These are phyloP conservation scores for Heteronetta atricapilla DNA, from an alignment of 2,113 vertebrate species.

Conservation along the genomic window DNA sequence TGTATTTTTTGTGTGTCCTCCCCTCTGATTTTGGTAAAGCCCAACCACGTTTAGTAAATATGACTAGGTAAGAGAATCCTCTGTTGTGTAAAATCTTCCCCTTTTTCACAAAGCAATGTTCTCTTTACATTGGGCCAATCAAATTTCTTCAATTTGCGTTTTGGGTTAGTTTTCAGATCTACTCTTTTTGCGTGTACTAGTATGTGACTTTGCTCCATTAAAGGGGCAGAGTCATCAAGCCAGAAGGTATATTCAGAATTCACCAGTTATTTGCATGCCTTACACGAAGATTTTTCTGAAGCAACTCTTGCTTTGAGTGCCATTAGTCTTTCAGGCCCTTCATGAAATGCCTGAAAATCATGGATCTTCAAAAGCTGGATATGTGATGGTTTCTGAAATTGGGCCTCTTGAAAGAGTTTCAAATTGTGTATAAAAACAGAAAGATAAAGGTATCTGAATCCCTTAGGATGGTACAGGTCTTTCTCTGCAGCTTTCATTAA, in stretches of 20 bases:
- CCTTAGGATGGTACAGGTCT: background rate
- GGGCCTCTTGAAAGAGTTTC: background rate
- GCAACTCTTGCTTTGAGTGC: background rate
- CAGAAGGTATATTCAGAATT: background rate
- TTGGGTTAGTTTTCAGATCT: background rate
- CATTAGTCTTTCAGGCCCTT: background rate
- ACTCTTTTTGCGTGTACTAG: background rate
- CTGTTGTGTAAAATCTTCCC: constrained; percentile 57
- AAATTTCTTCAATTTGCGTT: background rate
- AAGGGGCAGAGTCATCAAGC: background rate
- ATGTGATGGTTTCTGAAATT: background rate
- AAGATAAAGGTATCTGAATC: background rate
- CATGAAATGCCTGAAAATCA: background rate
- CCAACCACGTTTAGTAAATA: constrained; percentile 47
- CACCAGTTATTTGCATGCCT: background rate
- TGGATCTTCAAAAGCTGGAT: background rate
- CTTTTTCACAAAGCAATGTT: constrained; percentile 79
- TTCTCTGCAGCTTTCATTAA: background rate
- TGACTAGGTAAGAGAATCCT: constrained; percentile 61
- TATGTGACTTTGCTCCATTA: background rate
- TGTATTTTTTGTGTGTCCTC: constrained; percentile 59
- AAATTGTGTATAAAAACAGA: background rate
- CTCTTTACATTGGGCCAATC: constrained; percentile 78
- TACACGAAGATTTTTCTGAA: background rate
- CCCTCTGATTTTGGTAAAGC: constrained; percentile 31